Percentiles rank a stretch among this genome's conserved stretches.
phyloP scores from a whole-genome alignment of 64 coral and sea anemone genomes.

The Exaiptasia diaphana region DNA sequence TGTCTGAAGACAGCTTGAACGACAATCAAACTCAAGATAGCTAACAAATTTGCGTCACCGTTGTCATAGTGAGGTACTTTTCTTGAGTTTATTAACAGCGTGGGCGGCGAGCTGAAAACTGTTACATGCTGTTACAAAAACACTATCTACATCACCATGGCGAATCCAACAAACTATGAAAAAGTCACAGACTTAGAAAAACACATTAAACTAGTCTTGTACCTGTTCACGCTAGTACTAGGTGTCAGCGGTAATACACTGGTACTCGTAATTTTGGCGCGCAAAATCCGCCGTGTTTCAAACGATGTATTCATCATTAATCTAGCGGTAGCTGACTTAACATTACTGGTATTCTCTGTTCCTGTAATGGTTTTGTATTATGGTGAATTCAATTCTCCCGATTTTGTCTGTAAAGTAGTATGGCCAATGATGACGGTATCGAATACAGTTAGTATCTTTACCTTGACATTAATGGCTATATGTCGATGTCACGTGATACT shows the following conservation, averaged over 20 bases:
- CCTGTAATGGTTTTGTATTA: slow-evolving; percentile 44
- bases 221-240: slow-evolving; percentile 23
- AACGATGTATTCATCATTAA: slow-evolving; percentile 70
- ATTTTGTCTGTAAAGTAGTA: slow-evolving; percentile 28
- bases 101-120: no score
- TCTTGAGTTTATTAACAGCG: no score
- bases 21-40: background rate
- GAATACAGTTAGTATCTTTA: slow-evolving; percentile 69
- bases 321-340: slow-evolving; percentile 52
- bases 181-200: slow-evolving; percentile 19
- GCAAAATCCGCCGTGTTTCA: slow-evolving; percentile 14
- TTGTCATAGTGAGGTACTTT: no score
- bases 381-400: slow-evolving; percentile 36
- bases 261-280: slow-evolving; percentile 45
- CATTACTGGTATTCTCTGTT: slow-evolving; percentile 47
- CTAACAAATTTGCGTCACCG: background rate
- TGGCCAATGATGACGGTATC: slow-evolving; percentile 74
- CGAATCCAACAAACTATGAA: slow-evolving; percentile 56
- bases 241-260: slow-evolving; percentile 43
- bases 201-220: slow-evolving; percentile 35
- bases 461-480: slow-evolving; percentile 60
- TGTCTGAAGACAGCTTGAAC: background rate
- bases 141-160: no score
- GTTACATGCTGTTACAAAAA: no score
- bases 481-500: slow-evolving; percentile 64